phyloP scores from a whole-genome alignment of 1,140 invertebrate species.

The Cotesia glomerata region DNA sequence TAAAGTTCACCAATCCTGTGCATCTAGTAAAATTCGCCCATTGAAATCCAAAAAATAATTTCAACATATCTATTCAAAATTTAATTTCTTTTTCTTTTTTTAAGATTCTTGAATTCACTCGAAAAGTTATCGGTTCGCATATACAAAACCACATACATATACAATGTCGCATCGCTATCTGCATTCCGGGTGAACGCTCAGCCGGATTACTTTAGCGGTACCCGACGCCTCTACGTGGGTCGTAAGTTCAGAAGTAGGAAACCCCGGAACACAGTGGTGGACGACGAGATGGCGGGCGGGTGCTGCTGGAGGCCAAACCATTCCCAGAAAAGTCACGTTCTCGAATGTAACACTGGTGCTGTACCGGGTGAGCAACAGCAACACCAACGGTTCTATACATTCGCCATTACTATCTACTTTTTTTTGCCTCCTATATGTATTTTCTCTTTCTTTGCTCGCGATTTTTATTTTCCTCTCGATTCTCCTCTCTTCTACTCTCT shows the following conservation, averaged over 20 bases:
- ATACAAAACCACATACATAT: background rate
- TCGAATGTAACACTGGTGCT: background rate
- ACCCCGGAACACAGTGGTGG: background rate
- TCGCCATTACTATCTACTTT: background rate
- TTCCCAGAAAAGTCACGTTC: slow-evolving; percentile 21
- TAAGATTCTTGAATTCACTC: background rate
- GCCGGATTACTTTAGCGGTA: slow-evolving; percentile 10
- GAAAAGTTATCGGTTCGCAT: slow-evolving; percentile 5
- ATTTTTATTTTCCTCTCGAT: background rate
- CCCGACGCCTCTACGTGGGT: background rate
- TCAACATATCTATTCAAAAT: no score
- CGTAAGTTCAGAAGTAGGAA: slow-evolving; percentile 16
- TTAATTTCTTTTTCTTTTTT: background rate
- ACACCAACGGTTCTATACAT: no score
- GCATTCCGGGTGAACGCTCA: slow-evolving; percentile 17
- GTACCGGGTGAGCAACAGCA: background rate
- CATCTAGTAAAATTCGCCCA: no score
- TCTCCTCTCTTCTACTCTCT: background rate
- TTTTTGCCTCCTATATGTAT: background rate
- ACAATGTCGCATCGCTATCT: slow-evolving; percentile 10
- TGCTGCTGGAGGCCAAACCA: background rate
- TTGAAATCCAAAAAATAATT: no score
- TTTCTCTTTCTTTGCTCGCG: background rate
- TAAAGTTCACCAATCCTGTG: no score
- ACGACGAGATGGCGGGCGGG: background rate